These are phyloP conservation scores for Aleiodes alternator DNA, from an alignment of 2,888 invertebrate genomes.

Conservation along the genomic window DNA sequence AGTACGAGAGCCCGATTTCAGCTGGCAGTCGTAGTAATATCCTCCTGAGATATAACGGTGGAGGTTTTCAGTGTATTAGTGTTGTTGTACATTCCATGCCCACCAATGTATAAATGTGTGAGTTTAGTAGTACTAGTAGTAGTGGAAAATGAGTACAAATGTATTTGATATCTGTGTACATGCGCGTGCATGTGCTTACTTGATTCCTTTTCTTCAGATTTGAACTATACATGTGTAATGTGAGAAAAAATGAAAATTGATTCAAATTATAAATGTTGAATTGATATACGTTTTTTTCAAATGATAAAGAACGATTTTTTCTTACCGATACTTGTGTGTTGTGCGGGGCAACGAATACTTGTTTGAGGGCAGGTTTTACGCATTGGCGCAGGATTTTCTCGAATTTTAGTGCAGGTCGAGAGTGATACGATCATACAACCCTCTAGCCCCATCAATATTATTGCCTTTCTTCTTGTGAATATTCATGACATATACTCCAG, in stretches of 20 bases:
- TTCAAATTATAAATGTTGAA: not conserved
- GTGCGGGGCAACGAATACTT: no score
- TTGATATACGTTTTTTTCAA: not conserved
- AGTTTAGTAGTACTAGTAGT: slow-evolving; percentile 7
- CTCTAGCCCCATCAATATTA: not conserved
- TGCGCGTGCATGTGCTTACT: slow-evolving; percentile 10
- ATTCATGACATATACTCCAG: no score
- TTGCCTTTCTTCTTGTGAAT: no score
- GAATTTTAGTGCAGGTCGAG: slow-evolving; percentile 1
- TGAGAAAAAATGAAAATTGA: not conserved
- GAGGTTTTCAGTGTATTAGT: slow-evolving; percentile 38
- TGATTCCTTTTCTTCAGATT: not conserved
- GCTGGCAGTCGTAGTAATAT: slow-evolving; percentile 60
- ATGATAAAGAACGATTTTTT: not conserved
- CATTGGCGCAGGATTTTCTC: slow-evolving; percentile 13
- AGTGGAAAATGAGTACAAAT: slow-evolving; percentile 21
- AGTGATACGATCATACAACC: not conserved
- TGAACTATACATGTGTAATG: not conserved
- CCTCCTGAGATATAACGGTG: slow-evolving; percentile 52
- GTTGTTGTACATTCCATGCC: slow-evolving; percentile 13
- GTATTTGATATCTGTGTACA: not conserved
- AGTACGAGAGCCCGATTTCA: slow-evolving; percentile 59
- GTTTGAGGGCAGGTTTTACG: not conserved
- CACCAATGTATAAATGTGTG: slow-evolving; percentile 16
- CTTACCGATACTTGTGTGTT: no score